Evolutionary conservation across 2,888 invertebrate genomes (phyloP), one percentile per base, ranked within the genome.

Genomic region (Odontothrips loti): DNA sequence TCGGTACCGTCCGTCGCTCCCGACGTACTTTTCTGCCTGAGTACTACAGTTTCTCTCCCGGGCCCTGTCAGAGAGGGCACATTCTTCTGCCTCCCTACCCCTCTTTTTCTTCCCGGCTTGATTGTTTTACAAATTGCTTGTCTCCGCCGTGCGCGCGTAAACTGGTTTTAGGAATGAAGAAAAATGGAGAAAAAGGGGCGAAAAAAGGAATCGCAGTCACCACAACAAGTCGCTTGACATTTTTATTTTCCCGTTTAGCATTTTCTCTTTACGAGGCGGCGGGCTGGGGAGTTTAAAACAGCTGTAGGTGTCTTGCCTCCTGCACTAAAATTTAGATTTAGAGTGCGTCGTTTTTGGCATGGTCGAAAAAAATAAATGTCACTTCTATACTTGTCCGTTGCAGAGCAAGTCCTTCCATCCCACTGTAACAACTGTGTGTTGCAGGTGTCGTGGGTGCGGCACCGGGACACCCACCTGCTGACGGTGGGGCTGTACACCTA

Each of bases 371-470:
- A 43, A 43, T n/a, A 43, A 43, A 43, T 43, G n/a, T n/a, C n/a
- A n/a, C n/a, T n/a, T n/a, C n/a, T n/a, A n/a, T n/a, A n/a, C n/a
- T n/a, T n/a, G n/a, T n/a, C n/a, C n/a, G n/a, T n/a, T n/a, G n/a
- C n/a, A n/a, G n/a, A n/a, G n/a, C n/a, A n/a, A n/a, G n/a, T n/a
- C n/a, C n/a, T n/a, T n/a, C n/a, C n/a, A n/a, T n/a, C n/a, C n/a
- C n/a, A n/a, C n/a, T n/a, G 15, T 20, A 51, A 51, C 20, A 51
- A 51, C 48, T 48, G 48, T 48, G 15, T 51, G 51, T 51, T 51
- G 87, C 94, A 96, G 92, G 96, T 96, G 85, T 96, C 96, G 63
- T 96, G 96, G 96, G 95, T 96, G 83, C 91, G 96, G 83, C 95
- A 96, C 88, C 90, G 95, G 85, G 96, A 96, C 88, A 95, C 96